These are phyloP conservation scores for Tinea trinotella DNA, from an alignment of 2,888 invertebrate genomes.

Conservation along the genomic window DNA sequence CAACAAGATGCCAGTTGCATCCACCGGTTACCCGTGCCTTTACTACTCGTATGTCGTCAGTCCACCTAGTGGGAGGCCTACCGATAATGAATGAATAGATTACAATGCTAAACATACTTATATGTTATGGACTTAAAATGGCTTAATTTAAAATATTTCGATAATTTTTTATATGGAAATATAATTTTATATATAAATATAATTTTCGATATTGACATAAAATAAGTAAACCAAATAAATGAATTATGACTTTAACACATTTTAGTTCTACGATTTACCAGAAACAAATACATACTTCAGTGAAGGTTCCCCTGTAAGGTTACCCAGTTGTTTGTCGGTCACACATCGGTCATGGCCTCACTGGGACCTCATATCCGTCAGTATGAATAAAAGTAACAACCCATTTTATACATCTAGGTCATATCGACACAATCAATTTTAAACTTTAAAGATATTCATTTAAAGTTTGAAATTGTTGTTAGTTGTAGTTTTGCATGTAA, in stretches of 20 bases:
- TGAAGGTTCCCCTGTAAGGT: conserved; percentile 55
- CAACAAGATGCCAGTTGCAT: too few relatives aligned
- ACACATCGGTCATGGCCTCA: conserved; percentile 55
- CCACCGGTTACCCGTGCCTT: too few relatives aligned
- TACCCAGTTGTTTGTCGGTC: conserved; percentile 56
- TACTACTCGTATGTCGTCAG: too few relatives aligned
- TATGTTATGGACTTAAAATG: too few relatives aligned
- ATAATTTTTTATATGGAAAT: too few relatives aligned
- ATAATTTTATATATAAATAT: too few relatives aligned
- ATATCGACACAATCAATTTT: conserved; percentile 16
- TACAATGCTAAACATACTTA: too few relatives aligned
- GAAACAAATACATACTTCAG: conserved; percentile 29
- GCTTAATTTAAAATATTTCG: too few relatives aligned
- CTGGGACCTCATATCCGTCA: conserved; percentile 46
- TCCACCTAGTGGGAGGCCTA: too few relatives aligned
- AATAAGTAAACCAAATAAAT: not conserved
- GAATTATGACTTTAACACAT: not conserved
- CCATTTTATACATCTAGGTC: conserved; percentile 18
- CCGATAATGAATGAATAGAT: too few relatives aligned
- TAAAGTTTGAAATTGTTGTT: conserved; percentile 10
- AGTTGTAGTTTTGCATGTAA: not conserved
- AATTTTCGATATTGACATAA: too few relatives aligned
- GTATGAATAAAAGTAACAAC: conserved; percentile 2
- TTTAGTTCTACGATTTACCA: conserved; percentile 30
- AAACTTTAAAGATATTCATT: conserved; percentile 18